Base-by-base conservation (phyloP, 2,888 invertebrate species). In the Plagodis pulveraria region DNA sequence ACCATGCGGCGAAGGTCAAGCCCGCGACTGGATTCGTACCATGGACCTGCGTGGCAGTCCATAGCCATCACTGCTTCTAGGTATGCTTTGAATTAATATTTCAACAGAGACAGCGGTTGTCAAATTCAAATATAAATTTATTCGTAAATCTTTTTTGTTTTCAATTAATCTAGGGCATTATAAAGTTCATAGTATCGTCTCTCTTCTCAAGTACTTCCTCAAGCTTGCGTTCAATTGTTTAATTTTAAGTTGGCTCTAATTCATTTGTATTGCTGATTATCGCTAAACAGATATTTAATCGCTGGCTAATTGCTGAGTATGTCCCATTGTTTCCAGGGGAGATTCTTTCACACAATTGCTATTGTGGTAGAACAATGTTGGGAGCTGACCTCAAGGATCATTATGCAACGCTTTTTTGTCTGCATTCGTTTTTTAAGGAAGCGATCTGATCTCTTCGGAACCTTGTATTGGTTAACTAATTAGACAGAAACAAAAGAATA, bases 341-440 rank as follows among this genome's bases (percentile, higher is more conserved):
- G 81, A 84, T 84, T 87, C 87, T 83, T 87, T 90, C 87, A 82
- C 87, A 91, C 91, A 91, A 91, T 91, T 84, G 87, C 89, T 80
- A 90, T 92, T 92, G 91, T 92, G 72, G 79, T 77, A 66, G 81
- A 76, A 91, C 90, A 90, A 91, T 91, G 88, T 91, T 92, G 91
- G 86, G 91, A 91, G 84, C 76, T 86, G 90, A 89, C 91, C 91
- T 86, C 84, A 83, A 76, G 78, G 83, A 78, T 79, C 80, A 72
- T 84, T 83, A 83, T 80, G 85, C 82, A 86, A 86, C 73, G 74
- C 75, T 72, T 81, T 79, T 81, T 82, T 77, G 76, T 73, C 71
- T 70, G 61, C 60, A 64, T 65, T 56, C 62, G 50, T 61, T 66
- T 62, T 65, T 70, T 71, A 63, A 75, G 77, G 81, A 79, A 81